Conservation (phyloP, 2,888 invertebrate genomes). For the Calephelis perditalis region DNA sequence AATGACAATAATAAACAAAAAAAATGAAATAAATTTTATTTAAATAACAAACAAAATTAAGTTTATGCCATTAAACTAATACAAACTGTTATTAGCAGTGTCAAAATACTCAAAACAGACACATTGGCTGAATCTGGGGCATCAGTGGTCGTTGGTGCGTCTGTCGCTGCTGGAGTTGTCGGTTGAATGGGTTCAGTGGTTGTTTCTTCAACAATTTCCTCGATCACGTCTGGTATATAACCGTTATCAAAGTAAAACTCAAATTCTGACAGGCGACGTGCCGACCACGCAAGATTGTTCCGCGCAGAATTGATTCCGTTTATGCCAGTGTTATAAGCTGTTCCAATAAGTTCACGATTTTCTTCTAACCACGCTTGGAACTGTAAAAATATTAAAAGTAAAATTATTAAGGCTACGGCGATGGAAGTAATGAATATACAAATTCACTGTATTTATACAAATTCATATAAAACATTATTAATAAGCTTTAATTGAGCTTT, state of each 20-base stretch:
- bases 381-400: conserved; percentile 35
- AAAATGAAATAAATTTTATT: conserved; percentile 13
- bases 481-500: too few species aligned
- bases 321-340: conserved; percentile 41
- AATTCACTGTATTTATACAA: too few species aligned
- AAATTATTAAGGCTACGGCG: background rate
- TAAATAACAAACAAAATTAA: conserved; percentile 14
- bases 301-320: conserved; percentile 42
- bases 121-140: conserved; percentile 42
- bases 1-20: conserved; percentile 6
- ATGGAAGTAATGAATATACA: too few species aligned
- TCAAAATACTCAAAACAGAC: conserved; percentile 45
- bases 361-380: conserved; percentile 47
- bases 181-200: conserved; percentile 19
- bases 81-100: conserved; percentile 42
- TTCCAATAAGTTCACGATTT: conserved; percentile 40
- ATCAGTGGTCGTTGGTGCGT: background rate
- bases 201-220: conserved; percentile 24
- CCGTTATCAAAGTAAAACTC: conserved; percentile 50
- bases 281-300: conserved; percentile 48
- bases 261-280: conserved; percentile 44
- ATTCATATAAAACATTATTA: too few species aligned
- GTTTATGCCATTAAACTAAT: conserved; percentile 37
- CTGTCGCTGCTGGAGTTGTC: conserved; percentile 1
- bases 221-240: conserved; percentile 44